These are phyloP conservation scores for Drosophila pruinosa DNA, from an alignment of 1,140 invertebrate species.

Conservation along the genomic window DNA sequence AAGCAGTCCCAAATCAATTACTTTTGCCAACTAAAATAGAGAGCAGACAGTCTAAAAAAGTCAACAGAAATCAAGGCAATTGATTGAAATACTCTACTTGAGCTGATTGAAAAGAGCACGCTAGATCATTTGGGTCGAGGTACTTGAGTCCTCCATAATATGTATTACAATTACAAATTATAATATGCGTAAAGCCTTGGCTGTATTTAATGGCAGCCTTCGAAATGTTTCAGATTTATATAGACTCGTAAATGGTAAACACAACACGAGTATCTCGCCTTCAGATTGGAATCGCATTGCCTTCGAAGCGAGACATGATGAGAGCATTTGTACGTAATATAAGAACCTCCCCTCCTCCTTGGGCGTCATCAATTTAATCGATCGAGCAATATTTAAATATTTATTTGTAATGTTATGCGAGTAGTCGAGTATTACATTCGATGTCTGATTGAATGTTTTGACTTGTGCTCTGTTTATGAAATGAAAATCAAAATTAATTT, in stretches of 20 bases:
- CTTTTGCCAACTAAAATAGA: too few relatives aligned
- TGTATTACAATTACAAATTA: too few relatives aligned
- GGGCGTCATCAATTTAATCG: constrained; percentile 14
- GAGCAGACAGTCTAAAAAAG: too few relatives aligned
- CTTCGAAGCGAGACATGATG: constrained; percentile 13
- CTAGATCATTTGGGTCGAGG: background rate
- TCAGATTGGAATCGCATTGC: constrained; percentile 6
- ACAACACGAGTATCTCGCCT: constrained; percentile 15
- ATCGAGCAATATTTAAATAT: constrained; percentile 49
- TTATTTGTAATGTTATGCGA: constrained; percentile 51
- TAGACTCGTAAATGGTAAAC: constrained; percentile 6
- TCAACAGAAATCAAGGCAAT: background rate
- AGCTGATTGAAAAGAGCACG: background rate
- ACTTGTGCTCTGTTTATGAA: constrained; percentile 28
- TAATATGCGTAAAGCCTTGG: constrained; percentile 10
- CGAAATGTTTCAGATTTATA: background rate
- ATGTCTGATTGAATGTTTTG: constrained; percentile 8
- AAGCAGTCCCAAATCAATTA: too few relatives aligned
- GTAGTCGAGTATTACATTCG: background rate
- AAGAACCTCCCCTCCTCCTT: constrained; percentile 43
- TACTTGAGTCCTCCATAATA: background rate
- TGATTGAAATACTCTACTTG: too few relatives aligned
- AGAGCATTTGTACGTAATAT: constrained; percentile 57
- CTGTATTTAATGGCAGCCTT: constrained; percentile 2
- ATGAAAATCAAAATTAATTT: constrained; percentile 35